Percentiles rank a stretch among this genome's conserved stretches.
Conservation (phyloP, 92 coral and sea anemone genomes). For the Porites lobata region DNA sequence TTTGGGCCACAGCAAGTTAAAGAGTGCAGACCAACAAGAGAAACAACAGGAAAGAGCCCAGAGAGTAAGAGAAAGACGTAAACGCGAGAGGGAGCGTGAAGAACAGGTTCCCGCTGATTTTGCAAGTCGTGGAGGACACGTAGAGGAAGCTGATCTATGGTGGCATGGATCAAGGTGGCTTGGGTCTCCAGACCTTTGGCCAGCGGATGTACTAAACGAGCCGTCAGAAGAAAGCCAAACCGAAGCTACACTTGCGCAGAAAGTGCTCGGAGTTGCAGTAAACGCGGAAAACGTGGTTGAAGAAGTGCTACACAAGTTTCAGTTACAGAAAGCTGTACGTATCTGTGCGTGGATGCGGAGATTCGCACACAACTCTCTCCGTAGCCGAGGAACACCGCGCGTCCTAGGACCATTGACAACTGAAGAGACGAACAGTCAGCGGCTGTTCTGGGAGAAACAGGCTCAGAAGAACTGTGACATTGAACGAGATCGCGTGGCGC, state of each 20-base stretch:
- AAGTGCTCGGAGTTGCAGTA: slow-evolving; percentile 20
- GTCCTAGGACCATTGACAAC: slow-evolving; percentile 29
- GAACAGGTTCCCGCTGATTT: slow-evolving; percentile 33
- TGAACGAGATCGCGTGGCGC: slow-evolving; percentile 1
- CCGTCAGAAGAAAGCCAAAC: slow-evolving; percentile 18
- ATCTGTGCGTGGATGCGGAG: slow-evolving; percentile 34
- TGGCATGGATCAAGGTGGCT: slow-evolving; percentile 65
- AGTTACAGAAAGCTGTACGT: no score
- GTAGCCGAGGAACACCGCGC: slow-evolving; percentile 20
- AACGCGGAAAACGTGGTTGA: neutral
- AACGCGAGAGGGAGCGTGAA: slow-evolving; percentile 33
- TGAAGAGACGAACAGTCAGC: neutral
- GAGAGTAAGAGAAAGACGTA: slow-evolving; percentile 44
- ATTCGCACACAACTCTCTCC: slow-evolving; percentile 36
- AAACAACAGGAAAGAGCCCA: slow-evolving; percentile 36
- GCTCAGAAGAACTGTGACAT: neutral
- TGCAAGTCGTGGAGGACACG: slow-evolving; percentile 63
- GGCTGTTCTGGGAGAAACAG: no score
- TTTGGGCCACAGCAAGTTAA: slow-evolving; percentile 38
- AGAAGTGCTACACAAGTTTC: no score
- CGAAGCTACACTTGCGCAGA: slow-evolving; percentile 11
- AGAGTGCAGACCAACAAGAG: neutral
- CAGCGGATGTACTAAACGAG: slow-evolving; percentile 37
- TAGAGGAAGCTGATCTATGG: neutral
- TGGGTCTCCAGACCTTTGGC: slow-evolving; percentile 38